Evolutionary conservation across 2,888 invertebrate species (phyloP).

Genomic region (Drosophila nr. medialis): DNA sequence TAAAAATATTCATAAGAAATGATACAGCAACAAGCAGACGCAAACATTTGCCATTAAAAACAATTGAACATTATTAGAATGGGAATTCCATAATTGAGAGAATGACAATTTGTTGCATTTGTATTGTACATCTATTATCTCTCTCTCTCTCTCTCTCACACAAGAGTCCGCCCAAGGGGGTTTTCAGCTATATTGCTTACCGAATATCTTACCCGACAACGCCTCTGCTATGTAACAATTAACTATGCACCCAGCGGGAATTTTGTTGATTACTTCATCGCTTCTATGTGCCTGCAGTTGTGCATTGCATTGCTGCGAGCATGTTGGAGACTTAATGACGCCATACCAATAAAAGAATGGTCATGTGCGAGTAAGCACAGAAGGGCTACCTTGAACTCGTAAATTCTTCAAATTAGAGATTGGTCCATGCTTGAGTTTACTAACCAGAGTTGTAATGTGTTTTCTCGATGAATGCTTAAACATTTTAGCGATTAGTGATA

Average conservation of each 20-base stretch:
- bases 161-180: neutral
- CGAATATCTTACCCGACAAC: neutral
- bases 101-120: constrained; percentile 6
- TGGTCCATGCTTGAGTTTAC: neutral
- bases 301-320: constrained; percentile 7
- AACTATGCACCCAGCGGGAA: neutral
- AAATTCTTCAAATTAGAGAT: neutral
- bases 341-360: constrained; percentile 20
- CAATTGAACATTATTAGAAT: constrained; percentile 61
- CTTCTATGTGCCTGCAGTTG: neutral
- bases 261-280: neutral
- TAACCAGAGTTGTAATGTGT: neutral
- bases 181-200: constrained; percentile 8
- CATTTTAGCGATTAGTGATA: neutral
- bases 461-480: neutral
- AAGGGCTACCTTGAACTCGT: neutral
- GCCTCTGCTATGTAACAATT: constrained; percentile 9
- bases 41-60: constrained; percentile 63
- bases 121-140: neutral
- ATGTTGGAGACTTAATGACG: constrained; percentile 47
- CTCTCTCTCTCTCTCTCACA: neutral
- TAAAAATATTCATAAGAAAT: constrained; percentile 34
- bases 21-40: constrained; percentile 44
- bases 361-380: neutral
- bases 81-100: constrained; percentile 23